phyloP scores from a whole-genome alignment of 2,888 invertebrate species.

The Lepidonotus clava region DNA sequence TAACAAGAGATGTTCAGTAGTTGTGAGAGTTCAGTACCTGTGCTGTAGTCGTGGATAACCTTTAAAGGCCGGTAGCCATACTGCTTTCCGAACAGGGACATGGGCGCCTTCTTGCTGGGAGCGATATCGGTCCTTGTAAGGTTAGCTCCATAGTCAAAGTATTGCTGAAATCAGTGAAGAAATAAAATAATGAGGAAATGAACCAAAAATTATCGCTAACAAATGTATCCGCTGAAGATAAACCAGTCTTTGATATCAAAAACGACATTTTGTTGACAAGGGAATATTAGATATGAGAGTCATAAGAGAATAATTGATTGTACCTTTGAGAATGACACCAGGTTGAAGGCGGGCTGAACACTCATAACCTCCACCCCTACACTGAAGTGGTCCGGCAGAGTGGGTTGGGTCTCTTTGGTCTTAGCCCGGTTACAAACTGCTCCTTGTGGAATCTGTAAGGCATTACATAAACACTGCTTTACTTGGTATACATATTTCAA shows the following conservation, averaged over 20 bases:
- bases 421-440: background rate
- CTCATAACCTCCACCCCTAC: constrained; percentile 14
- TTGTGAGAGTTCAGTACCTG: no score
- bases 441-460: background rate
- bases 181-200: no score
- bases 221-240: no score
- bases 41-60: constrained; percentile 52
- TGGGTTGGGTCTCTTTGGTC: constrained; percentile 1
- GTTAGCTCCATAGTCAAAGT: constrained; percentile 43
- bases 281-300: no score
- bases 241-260: no score
- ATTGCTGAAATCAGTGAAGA: constrained; percentile 45
- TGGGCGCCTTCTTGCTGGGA: constrained; percentile 16
- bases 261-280: no score
- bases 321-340: constrained; percentile 32
- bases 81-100: background rate
- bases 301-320: no score
- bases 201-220: no score
- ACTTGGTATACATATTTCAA: background rate
- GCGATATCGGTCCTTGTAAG: constrained; percentile 28
- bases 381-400: constrained; percentile 42
- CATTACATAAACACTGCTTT: no score
- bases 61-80: constrained; percentile 22
- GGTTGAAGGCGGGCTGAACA: background rate
- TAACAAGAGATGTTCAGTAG: no score